Evolutionary conservation across 37 sponge, comb jelly and placozoan genomes (phyloP), one percentile per base, ranked within the genome.

Genomic region (Agelas oroides): DNA sequence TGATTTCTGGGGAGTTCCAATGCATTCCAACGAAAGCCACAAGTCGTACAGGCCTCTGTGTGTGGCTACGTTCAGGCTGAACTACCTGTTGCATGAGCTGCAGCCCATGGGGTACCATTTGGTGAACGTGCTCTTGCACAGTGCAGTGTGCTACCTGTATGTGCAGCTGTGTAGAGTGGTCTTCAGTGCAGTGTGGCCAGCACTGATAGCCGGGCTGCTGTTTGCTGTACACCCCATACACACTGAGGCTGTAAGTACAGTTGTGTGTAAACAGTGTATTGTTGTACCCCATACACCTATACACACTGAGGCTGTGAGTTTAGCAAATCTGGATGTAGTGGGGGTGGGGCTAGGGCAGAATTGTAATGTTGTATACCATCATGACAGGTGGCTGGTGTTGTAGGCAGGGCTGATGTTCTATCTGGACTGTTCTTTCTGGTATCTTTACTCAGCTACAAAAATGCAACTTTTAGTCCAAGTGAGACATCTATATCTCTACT

Each of bases 1-100:
- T 78, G 98, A 97, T 65, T 97, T 97, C 87, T 97, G 98, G 98
- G 98, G 98, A 30, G 93, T 92, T 0, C 96, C 98, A 8, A 97
- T 97, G 98, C 75, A 88, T 58, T 54, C 77, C 16, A 75, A 65
- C 0, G 84, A 92, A 21, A 84, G 84, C 23, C 98, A 97, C 92
- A 97, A 95, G 73, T 97, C 98, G 12, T 97, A 97, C 63, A 78
- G 98, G 32, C 98, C 98, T 41, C 84, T 97, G 64, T 81, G 84
- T 53, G 94, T 97, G 64, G 82, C 87, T 37, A 87, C 94, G 2
- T 97, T 97, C 77, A 76, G 98, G 21, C 74, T 95, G 32, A 97
- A 97, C 89, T 84, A 84, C 75, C n/a, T 84, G 84, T 27, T 97
- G 53, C 88, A 90, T 77, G 92, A 79, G 35, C 87, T 97, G 55